Percentiles rank a stretch among this genome's conserved stretches.
Evolutionary conservation across 2,113 vertebrate genomes (phyloP).

Genomic region (Coryphaenoides rupestris): DNA sequence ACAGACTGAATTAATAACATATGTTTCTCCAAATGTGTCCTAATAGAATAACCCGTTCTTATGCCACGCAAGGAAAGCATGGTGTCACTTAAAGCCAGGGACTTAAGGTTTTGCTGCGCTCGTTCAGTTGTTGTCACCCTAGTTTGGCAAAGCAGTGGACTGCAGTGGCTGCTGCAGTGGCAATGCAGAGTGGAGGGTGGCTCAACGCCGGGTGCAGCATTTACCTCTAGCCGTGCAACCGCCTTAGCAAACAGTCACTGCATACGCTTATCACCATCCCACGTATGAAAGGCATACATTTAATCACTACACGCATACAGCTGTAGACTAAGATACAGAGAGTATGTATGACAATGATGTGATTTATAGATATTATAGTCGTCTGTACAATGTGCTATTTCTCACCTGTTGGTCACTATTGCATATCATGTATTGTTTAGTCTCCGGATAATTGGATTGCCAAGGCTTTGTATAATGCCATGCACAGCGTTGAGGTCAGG

Average conservation of each 20-base stretch:
- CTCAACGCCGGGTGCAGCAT: not conserved
- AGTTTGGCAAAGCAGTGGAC: not conserved
- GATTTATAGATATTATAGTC: too few species aligned
- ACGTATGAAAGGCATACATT: too few species aligned
- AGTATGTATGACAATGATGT: too few species aligned
- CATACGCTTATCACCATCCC: too few species aligned
- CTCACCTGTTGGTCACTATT: too few species aligned
- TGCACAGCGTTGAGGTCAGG: constrained; percentile 14
- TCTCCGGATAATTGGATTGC: not conserved
- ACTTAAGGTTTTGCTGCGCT: not conserved
- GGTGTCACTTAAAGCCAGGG: not conserved
- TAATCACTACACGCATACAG: too few species aligned
- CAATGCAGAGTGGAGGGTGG: not conserved
- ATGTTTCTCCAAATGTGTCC: too few species aligned
- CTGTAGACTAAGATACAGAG: too few species aligned
- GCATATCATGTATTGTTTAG: too few species aligned
- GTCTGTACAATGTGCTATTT: too few species aligned
- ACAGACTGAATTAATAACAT: too few species aligned
- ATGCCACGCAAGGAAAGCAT: not conserved
- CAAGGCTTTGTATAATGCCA: not conserved
- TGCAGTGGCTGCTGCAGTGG: not conserved
- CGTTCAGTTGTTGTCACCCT: not conserved
- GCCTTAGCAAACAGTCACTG: not conserved
- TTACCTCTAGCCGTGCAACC: not conserved
- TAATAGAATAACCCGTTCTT: too few species aligned